Evolutionary conservation across 2,113 vertebrate genomes (phyloP).

Genomic region (Bagarius yarrelli): DNA sequence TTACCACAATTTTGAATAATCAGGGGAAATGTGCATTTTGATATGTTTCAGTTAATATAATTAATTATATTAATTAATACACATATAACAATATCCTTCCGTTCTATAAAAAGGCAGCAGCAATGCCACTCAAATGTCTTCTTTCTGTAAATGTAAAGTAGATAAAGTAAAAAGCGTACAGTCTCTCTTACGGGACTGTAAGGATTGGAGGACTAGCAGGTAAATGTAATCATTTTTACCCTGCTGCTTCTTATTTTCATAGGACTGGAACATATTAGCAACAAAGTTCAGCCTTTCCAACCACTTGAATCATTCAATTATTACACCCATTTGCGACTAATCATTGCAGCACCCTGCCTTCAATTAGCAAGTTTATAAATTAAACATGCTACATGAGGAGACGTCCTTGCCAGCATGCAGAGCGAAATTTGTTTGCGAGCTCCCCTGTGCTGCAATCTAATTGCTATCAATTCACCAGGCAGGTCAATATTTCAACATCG

Average conservation of each 20-base stretch:
- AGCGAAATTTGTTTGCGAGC: conserved; percentile 13
- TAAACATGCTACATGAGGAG: conserved; percentile 31
- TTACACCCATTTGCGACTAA: conserved; percentile 25
- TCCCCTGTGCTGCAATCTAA: conserved; percentile 12
- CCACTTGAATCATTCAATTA: conserved; percentile 37
- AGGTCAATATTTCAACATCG: conserved; percentile 33
- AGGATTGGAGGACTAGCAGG: not conserved
- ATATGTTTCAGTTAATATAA: not conserved
- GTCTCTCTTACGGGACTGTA: not conserved
- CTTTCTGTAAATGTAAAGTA: not conserved
- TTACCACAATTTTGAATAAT: too few relatives aligned
- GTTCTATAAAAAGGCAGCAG: not conserved
- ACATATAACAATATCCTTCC: not conserved
- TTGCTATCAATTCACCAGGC: conserved; percentile 16
- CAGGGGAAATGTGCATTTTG: too few relatives aligned
- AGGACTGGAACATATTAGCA: conserved; percentile 30
- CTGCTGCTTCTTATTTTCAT: not conserved
- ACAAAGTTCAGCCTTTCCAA: conserved; percentile 24
- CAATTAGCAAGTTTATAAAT: conserved; percentile 38
- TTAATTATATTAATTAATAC: too few relatives aligned
- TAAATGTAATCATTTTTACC: not conserved
- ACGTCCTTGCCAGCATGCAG: conserved; percentile 19
- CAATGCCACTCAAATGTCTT: not conserved
- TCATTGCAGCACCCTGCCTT: conserved; percentile 28
- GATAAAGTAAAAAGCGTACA: not conserved